These are phyloP conservation scores for Neogale vison DNA, from an alignment of 2,113 vertebrate genomes.

Conservation along the genomic window DNA sequence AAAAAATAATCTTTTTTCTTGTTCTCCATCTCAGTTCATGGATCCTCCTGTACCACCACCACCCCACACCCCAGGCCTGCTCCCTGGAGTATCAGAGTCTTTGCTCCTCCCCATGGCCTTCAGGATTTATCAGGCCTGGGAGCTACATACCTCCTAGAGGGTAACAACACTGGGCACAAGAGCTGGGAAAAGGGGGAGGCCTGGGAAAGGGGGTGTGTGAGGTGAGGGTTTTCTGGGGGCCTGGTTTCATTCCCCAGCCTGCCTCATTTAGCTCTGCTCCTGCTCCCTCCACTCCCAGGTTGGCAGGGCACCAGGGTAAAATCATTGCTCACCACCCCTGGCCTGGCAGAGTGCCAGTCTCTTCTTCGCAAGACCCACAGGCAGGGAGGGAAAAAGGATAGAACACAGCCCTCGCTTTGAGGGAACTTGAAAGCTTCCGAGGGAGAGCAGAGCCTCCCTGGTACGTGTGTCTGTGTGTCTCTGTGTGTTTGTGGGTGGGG, in stretches of 20 bases:
- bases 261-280: background rate
- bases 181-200: background rate
- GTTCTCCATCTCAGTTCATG: background rate
- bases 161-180: background rate
- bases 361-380: background rate
- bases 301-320: background rate
- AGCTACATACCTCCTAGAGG: background rate
- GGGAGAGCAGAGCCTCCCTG: background rate
- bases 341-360: background rate
- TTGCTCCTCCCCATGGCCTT: background rate
- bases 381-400: background rate
- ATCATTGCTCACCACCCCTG: background rate
- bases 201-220: background rate
- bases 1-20: background rate
- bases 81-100: background rate
- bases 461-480: background rate
- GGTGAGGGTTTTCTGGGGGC: background rate
- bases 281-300: background rate
- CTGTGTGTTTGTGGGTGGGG: background rate
- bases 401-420: background rate
- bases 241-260: background rate
- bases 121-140: background rate
- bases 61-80: background rate
- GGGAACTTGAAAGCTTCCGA: background rate
- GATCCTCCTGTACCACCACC: background rate